phyloP scores from a whole-genome alignment of 2,888 invertebrate species.

The Harmothoe impar region DNA sequence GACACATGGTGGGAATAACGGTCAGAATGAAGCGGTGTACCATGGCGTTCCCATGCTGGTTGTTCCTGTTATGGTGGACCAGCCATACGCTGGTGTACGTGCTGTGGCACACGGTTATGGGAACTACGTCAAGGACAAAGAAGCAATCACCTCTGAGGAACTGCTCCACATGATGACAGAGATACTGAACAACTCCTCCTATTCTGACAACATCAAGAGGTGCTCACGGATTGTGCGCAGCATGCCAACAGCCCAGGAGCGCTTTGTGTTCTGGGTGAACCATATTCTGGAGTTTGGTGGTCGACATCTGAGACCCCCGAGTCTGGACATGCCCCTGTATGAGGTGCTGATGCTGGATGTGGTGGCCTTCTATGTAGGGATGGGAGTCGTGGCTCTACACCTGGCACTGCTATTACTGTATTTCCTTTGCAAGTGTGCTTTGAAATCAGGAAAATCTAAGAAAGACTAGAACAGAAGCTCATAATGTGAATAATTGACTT shows the following conservation, averaged over 20 bases:
- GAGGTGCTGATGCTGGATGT: slow-evolving; percentile 50
- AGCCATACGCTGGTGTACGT: not conserved
- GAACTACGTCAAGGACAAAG: not conserved
- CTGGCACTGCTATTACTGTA: not conserved
- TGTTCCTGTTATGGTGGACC: not conserved
- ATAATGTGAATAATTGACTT: too few relatives aligned
- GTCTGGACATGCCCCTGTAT: slow-evolving; percentile 44
- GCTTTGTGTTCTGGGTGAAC: slow-evolving; percentile 52
- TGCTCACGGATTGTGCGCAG: slow-evolving; percentile 45
- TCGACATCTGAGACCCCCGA: not conserved
- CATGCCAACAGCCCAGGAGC: slow-evolving; percentile 27
- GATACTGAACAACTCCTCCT: slow-evolving; percentile 9
- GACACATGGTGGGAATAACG: slow-evolving; percentile 55
- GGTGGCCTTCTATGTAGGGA: not conserved
- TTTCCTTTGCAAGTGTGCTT: not conserved
- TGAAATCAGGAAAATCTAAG: not conserved
- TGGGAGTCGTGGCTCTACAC: not conserved
- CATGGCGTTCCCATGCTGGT: slow-evolving; percentile 36
- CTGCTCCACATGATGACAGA: not conserved
- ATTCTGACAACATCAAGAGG: slow-evolving; percentile 13
- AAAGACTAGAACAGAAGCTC: not conserved
- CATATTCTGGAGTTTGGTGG: slow-evolving; percentile 54
- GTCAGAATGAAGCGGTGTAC: slow-evolving; percentile 46
- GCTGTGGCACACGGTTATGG: slow-evolving; percentile 30
- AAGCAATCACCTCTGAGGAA: slow-evolving; percentile 33